phyloP scores from a whole-genome alignment of 2,888 invertebrate genomes.

The Agriotes lineatus region DNA sequence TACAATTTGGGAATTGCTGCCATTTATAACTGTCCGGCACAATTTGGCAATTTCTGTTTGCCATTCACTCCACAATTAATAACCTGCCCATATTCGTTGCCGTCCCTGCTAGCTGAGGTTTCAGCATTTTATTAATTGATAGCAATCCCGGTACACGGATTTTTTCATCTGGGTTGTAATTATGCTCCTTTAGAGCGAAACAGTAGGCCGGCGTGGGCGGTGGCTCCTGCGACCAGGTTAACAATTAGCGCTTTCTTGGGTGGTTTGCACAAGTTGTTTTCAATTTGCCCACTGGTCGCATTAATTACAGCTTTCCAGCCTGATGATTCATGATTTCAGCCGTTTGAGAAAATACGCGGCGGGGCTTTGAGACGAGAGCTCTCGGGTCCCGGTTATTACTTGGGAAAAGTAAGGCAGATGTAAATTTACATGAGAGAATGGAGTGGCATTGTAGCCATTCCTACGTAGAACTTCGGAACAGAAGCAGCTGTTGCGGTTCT shows the following conservation, averaged over 20 bases:
- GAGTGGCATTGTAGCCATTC: neutral
- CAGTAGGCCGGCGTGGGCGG: neutral
- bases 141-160: neutral
- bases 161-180: constrained; percentile 1
- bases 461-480: constrained; percentile 13
- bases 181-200: constrained; percentile 7
- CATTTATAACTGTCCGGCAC: neutral
- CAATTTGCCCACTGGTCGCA: neutral
- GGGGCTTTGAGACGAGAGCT: neutral
- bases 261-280: neutral
- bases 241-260: constrained; percentile 13
- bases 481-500: constrained; percentile 16
- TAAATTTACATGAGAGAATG: constrained; percentile 16
- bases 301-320: constrained; percentile 14
- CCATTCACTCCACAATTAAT: neutral
- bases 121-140: neutral
- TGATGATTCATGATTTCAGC: constrained; percentile 4
- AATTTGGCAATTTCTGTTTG: neutral
- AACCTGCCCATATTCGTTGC: neutral
- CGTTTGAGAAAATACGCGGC: neutral
- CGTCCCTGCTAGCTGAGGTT: neutral
- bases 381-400: constrained; percentile 7
- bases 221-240: neutral
- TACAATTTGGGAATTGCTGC: neutral
- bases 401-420: constrained; percentile 13